A percentile compares a stretch with the other conserved stretches of the same genome.
Conservation (phyloP, 2,113 vertebrate genomes). For the Bubo scandiacus region DNA sequence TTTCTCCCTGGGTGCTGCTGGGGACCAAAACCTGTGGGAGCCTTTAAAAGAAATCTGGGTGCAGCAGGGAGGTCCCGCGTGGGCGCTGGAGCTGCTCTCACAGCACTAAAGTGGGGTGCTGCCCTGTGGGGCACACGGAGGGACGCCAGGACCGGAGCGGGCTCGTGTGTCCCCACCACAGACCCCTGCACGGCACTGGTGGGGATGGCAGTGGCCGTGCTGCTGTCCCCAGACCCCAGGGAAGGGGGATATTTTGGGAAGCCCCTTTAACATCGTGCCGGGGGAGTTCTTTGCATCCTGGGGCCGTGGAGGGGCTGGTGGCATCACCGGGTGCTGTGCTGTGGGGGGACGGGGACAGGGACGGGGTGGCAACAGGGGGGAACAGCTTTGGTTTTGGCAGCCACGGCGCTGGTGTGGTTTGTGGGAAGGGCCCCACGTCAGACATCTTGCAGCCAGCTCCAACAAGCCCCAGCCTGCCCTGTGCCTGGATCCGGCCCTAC, state of each 20-base stretch:
- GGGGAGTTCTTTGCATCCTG: neutral
- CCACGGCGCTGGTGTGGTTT: neutral
- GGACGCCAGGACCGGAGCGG: neutral
- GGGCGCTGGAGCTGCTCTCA: neutral
- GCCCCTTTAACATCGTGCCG: neutral
- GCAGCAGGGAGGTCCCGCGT: accelerated
- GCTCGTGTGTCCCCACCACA: accelerated
- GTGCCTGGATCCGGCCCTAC: neutral
- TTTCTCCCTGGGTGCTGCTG: neutral
- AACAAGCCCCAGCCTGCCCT: neutral
- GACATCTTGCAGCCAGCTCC: constrained; percentile 44
- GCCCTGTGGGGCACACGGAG: accelerated
- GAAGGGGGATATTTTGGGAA: neutral
- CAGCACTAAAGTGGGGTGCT: neutral
- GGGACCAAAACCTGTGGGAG: neutral
- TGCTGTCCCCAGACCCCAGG: neutral
- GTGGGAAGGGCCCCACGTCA: constrained; percentile 14
- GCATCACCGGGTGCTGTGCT: accelerated
- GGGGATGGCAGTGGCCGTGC: accelerated
- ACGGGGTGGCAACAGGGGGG: accelerated
- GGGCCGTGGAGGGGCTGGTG: neutral
- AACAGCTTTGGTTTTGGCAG: neutral
- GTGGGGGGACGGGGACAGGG: neutral
- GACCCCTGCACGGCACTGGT: neutral
- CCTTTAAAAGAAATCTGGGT: neutral